Evolutionary conservation across 2,113 vertebrate genomes (phyloP).

Genomic region (Haemorhous mexicanus): DNA sequence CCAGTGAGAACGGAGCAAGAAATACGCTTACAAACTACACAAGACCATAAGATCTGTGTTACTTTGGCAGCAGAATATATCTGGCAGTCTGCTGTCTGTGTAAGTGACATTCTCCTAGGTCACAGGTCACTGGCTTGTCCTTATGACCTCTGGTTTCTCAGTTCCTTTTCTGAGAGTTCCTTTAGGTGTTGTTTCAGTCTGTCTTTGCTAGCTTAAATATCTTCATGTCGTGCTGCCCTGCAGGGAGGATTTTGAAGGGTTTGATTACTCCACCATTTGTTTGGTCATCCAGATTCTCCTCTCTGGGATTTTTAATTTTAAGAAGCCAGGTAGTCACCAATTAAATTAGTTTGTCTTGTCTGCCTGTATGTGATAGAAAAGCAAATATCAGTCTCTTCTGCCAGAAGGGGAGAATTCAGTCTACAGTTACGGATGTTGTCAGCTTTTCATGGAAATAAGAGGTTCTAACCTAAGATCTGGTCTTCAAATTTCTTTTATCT

Average conservation of each 20-base stretch:
- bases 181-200: not conserved
- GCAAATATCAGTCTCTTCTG: not conserved
- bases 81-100: not conserved
- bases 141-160: not conserved
- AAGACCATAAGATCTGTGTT: not conserved
- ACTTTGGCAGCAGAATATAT: not conserved
- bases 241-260: not conserved
- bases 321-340: not conserved
- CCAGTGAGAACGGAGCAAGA: not conserved
- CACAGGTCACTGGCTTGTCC: not conserved
- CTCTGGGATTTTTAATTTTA: not conserved
- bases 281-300: not conserved
- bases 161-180: not conserved
- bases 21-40: not conserved
- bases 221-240: not conserved
- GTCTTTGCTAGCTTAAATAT: not conserved
- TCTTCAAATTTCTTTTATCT: not conserved
- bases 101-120: not conserved
- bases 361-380: not conserved
- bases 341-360: not conserved
- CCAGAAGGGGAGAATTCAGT: not conserved
- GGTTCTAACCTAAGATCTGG: not conserved
- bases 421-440: rapidly evolving
- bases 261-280: not conserved
- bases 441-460: not conserved